Evolutionary conservation across 2,797 vertebrate species (phyloP).

Genomic region (Arremon brunneinucha): DNA sequence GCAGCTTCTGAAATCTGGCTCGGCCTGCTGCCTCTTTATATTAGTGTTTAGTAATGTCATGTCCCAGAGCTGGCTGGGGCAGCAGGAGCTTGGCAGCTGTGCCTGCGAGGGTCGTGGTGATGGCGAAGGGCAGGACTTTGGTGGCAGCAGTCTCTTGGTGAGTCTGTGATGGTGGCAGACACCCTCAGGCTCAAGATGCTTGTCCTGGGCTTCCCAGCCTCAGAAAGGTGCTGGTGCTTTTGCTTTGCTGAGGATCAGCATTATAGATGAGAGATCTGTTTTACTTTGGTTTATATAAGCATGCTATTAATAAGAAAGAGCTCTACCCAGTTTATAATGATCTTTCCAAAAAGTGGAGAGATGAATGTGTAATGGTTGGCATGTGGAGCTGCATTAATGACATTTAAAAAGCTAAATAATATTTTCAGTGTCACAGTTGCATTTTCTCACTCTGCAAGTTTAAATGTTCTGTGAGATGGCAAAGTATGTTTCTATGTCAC

Average conservation of each 20-base stretch:
- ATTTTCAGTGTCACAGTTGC: not conserved
- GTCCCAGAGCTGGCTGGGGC: not conserved
- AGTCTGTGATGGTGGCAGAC: not conserved
- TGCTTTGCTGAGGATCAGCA: not conserved
- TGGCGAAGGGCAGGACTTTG: not conserved
- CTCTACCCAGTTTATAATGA: not conserved
- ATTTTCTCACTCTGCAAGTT: not conserved
- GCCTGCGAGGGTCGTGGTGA: accelerated
- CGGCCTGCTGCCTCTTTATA: not conserved
- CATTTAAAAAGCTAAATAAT: not conserved
- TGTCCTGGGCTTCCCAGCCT: not conserved
- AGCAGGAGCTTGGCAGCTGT: not conserved
- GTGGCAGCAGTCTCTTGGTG: not conserved
- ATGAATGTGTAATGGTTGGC: not conserved
- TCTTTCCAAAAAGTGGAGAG: not conserved
- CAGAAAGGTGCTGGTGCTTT: not conserved
- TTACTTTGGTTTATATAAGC: not conserved
- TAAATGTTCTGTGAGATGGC: not conserved
- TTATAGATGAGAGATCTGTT: not conserved
- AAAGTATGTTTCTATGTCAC: not conserved
- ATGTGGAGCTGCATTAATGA: not conserved
- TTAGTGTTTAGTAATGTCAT: not conserved
- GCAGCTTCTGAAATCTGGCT: not conserved
- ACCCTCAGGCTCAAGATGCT: not conserved
- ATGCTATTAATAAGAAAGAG: not conserved